Evolutionary conservation across 2,797 vertebrate genomes (phyloP), one percentile per base, ranked within the genome.

Genomic region (Rhinella marina): DNA sequence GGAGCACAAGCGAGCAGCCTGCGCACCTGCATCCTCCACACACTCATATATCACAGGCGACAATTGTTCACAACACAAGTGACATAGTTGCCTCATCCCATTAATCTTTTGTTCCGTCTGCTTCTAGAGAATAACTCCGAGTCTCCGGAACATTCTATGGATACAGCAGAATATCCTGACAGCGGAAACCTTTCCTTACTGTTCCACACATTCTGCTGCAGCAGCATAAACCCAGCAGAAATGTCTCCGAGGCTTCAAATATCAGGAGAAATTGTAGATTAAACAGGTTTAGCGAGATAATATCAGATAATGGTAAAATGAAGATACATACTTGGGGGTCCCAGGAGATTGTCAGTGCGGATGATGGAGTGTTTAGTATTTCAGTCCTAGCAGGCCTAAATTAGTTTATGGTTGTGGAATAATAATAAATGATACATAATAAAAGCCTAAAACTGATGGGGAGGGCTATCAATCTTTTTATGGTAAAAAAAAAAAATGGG

Each of bases 1-100:
- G 17, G 12, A 48, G 16, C 54, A 27, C 48, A 59, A 72, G 59
- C 61, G 50, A 54, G 59, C 16, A 19, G 59, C 72, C 21, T 7
- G 25, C 21, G 85, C 77, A 68, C 66, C 66, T 73, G 80, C 70
- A 75, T 48, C 29, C 11, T 27, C 41, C 19, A n/a, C 80, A 76
- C n/a, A 7, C 75, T 87, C 86, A 66, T 82, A 76, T 54, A 72
- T 87, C 86, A 83, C 81, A 56, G 81, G 59, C 66, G 86, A 87
- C 80, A 76, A 82, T 76, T 82, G 23, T 81, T 82, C 70, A 29
- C 57, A 72, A 54, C 57, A 76, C 21, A 82, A 82, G 64, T 82
- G 66, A 87, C 27, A 41, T 57, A 25, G 11, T 54, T 61, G 86
- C 68, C 57, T 72, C 19, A 27, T 32, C 59, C 70, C 70, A 87